These are phyloP conservation scores for Cydia splendana DNA, from an alignment of 1,140 invertebrate species.

Conservation along the genomic window DNA sequence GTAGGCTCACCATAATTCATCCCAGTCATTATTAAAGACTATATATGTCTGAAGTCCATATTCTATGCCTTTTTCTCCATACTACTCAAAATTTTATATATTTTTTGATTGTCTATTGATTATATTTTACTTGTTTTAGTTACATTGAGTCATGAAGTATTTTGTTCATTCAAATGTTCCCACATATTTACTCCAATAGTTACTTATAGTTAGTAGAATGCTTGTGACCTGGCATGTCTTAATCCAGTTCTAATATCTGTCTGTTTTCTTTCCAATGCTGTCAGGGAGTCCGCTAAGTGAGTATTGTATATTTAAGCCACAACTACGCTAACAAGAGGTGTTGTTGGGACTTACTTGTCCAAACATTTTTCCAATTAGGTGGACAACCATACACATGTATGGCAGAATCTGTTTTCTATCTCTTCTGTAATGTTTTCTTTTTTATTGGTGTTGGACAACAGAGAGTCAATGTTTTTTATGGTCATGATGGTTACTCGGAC, in stretches of 20 bases:
- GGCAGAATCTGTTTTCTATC: neutral
- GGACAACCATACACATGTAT: constrained; percentile 2
- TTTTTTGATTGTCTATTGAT: no score
- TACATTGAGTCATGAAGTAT: no score
- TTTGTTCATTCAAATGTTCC: no score
- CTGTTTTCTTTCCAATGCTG: constrained; percentile 69
- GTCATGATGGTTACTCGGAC: neutral
- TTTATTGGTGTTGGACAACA: neutral
- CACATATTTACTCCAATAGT: neutral
- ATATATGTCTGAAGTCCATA: no score
- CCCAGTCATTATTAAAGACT: neutral
- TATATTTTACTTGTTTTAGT: no score
- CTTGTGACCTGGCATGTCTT: constrained; percentile 10
- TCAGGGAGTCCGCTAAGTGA: constrained; percentile 77
- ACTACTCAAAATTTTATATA: no score
- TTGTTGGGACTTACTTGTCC: constrained; percentile 20
- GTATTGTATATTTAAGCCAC: constrained; percentile 50
- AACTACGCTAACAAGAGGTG: constrained; percentile 11
- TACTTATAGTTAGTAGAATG: neutral
- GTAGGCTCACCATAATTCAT: neutral
- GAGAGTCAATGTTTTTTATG: neutral
- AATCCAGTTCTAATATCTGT: constrained; percentile 46
- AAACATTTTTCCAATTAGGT: constrained; percentile 18
- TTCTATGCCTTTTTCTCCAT: no score
- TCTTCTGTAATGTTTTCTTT: neutral